These are phyloP conservation scores for Siniperca obscura DNA, from an alignment of 2,797 vertebrate genomes.

Conservation along the genomic window DNA sequence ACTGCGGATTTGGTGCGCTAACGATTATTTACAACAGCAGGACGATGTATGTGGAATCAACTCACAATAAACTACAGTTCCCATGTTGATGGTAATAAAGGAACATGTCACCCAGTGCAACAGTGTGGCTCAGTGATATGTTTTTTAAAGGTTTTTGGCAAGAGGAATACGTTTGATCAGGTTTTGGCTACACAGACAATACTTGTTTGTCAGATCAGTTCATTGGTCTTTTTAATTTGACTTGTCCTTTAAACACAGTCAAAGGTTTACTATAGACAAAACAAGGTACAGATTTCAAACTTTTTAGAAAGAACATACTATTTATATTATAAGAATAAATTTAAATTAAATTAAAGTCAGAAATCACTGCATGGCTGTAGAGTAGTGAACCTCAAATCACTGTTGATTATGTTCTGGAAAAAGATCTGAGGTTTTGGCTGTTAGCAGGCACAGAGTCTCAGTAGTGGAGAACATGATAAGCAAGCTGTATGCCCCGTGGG, in stretches of 20 bases:
- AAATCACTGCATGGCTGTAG: neutral
- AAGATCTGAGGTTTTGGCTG: constrained; percentile 30
- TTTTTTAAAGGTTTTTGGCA: neutral
- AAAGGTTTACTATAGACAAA: neutral
- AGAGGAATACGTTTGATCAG: neutral
- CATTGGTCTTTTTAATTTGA: neutral
- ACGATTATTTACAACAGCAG: neutral
- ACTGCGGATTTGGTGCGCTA: neutral
- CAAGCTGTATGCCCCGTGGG: neutral
- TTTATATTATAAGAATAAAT: neutral
- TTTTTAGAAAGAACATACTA: neutral
- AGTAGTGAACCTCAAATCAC: neutral
- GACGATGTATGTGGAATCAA: neutral
- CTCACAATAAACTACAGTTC: neutral
- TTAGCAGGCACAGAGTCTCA: neutral
- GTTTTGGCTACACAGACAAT: neutral
- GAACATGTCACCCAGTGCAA: neutral
- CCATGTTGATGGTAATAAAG: neutral
- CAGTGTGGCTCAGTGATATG: neutral
- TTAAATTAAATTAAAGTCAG: neutral
- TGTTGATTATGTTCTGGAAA: neutral
- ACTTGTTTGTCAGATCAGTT: neutral
- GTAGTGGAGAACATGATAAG: constrained; percentile 8
- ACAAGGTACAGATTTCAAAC: neutral
- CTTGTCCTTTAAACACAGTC: neutral